A percentile compares a stretch with the other conserved stretches of the same genome.
Conservation (phyloP, 1,140 invertebrate genomes). For the Riptortus pedestris region DNA sequence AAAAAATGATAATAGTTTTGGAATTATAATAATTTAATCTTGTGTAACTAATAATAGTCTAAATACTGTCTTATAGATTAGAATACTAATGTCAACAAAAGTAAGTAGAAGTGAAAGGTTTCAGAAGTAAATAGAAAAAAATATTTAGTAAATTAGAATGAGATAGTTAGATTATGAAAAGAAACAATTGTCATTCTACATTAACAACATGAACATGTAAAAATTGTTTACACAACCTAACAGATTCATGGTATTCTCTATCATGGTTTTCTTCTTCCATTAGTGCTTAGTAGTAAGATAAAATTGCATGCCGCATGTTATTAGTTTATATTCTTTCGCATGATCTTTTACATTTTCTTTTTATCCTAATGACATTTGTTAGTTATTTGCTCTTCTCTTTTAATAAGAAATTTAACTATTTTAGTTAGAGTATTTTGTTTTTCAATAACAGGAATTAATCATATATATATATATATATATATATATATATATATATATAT, state of each 20-base stretch:
- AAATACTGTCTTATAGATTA: not conserved
- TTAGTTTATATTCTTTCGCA: conserved; percentile 1
- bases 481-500: no score
- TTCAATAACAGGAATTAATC: no score
- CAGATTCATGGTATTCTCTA: not conserved
- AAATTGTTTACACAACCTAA: conserved; percentile 1
- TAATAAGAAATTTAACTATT: not conserved
- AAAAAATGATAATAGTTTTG: not conserved
- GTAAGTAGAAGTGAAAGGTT: conserved; percentile 5
- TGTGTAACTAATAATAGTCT: not conserved
- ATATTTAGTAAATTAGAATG: not conserved
- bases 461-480: no score
- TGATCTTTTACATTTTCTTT: not conserved
- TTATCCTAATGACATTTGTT: no score
- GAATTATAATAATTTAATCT: not conserved
- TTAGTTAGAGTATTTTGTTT: no score
- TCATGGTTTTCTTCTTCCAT: not conserved
- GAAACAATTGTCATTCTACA: conserved; percentile 3
- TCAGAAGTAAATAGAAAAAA: conserved; percentile 1
- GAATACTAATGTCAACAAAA: not conserved
- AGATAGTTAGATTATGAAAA: not conserved
- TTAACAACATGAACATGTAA: conserved; percentile 7
- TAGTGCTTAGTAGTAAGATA: conserved; percentile 5
- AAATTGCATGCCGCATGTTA: conserved; percentile 5
- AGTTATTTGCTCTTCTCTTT: not conserved